phyloP scores from a whole-genome alignment of 1,140 invertebrate species.

The Lucilia sericata region DNA sequence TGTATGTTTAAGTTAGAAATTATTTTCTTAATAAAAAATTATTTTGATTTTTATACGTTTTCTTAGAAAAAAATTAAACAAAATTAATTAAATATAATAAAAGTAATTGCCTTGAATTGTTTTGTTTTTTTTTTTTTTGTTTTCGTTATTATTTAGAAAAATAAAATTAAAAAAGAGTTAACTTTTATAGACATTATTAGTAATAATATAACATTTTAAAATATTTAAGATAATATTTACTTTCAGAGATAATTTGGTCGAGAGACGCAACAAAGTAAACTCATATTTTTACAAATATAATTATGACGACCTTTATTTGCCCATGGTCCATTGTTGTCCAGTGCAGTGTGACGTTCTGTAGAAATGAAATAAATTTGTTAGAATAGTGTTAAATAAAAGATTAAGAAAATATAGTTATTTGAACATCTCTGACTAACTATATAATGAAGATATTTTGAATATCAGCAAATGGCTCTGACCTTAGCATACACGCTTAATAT shows the following conservation, averaged over 20 bases:
- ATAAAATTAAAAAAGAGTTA: neutral
- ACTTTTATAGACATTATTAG: neutral
- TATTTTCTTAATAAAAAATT: neutral
- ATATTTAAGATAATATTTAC: neutral
- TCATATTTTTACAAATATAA: slow-evolving; percentile 76
- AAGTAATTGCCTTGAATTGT: neutral
- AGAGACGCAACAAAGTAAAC: slow-evolving; percentile 76
- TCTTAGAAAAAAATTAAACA: neutral
- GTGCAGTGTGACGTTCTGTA: slow-evolving; percentile 71
- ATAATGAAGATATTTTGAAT: too few relatives aligned
- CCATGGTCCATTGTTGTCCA: slow-evolving; percentile 73
- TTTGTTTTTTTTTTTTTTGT: neutral
- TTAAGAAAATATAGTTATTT: too few relatives aligned
- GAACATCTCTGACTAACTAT: too few relatives aligned
- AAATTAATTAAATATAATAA: neutral
- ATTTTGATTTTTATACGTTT: neutral
- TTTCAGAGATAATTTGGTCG: slow-evolving; percentile 75
- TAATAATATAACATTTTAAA: neutral
- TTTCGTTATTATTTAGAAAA: neutral
- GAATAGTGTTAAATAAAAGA: too few relatives aligned
- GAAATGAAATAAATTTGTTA: slow-evolving; percentile 41
- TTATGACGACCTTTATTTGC: slow-evolving; percentile 72
- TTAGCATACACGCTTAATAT: too few relatives aligned
- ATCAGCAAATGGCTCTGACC: too few relatives aligned
- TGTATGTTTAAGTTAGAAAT: neutral